Conservation (phyloP, 2,113 vertebrate species). For the Carlito syrichta region DNA sequence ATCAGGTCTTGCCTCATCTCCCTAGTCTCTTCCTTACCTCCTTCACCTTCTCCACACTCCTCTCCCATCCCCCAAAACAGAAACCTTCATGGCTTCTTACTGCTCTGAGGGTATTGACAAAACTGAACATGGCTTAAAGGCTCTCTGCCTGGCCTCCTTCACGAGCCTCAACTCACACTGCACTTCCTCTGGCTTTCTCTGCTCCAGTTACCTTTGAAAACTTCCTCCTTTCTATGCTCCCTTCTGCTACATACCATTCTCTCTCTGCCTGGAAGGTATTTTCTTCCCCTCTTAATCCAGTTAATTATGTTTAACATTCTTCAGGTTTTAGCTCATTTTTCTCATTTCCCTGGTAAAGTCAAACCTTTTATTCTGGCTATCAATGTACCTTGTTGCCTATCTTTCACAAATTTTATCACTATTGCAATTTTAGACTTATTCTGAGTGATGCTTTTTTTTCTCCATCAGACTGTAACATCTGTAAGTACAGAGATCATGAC, state of each 20-base stretch:
- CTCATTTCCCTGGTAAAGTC: background rate
- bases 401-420: background rate
- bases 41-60: background rate
- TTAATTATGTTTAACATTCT: background rate
- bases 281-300: no score
- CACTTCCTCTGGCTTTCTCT: background rate
- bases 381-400: background rate
- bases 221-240: no score
- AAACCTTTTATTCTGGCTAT: background rate
- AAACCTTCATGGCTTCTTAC: background rate
- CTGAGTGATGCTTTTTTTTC: background rate
- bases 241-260: background rate
- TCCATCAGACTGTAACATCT: background rate
- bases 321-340: background rate
- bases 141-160: background rate
- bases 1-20: background rate
- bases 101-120: background rate
- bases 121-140: background rate
- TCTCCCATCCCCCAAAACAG: background rate
- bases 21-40: background rate
- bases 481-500: background rate
- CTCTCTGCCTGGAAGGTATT: background rate
- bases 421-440: background rate
- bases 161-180: fast-evolving
- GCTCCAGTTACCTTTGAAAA: background rate